Evolutionary conservation across 2,888 invertebrate genomes (phyloP), one percentile per base, ranked within the genome.

Genomic region (Caenorhabditis sp.): DNA sequence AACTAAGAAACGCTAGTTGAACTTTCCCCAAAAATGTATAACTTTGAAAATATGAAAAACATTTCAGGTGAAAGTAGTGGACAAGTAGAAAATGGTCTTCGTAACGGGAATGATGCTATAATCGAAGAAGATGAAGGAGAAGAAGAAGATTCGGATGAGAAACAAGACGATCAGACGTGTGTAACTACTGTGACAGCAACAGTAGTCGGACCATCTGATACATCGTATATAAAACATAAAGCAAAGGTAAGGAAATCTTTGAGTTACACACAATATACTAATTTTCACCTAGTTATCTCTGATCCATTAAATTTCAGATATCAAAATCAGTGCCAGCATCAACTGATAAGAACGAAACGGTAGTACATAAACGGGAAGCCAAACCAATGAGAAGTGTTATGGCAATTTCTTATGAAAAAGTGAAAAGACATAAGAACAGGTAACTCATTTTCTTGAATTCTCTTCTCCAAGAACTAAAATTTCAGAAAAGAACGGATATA

Each of bases 341-440:
- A 2, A 70, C 70, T 31, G 72, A 71, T 21, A 81, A 78, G 57
- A 80, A 76, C 52, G 76, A 82, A 36, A 76, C 77, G n/a, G 76
- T 65, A 1, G 72, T 78, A 53, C 76, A 73, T 49, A 83, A 81
- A 66, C 53, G 72, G 23, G 79, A 83, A 66, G 77, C 76, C 7
- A 80, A 81, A 57, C 71, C 76, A 17, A 67, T 72, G 59, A 67
- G 78, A 21, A 82, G 78, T 58, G 78, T 78, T 8, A 70, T 73
- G 72, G 73, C 73, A 1, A 83, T 84, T n/a, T 82, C 79, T 59
- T 86, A 85, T 70, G 85, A 86, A 62, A 86, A 85, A 67, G 85
- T 86, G 31, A 82, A 84, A 60, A 64, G 85, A n/a, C 85, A 86
- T 71, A 86, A 86, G 70, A 83, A 80, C 57, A 76, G 85, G 85